Conservation (phyloP, 1,140 invertebrate genomes). For the Bombus sibiricus region DNA sequence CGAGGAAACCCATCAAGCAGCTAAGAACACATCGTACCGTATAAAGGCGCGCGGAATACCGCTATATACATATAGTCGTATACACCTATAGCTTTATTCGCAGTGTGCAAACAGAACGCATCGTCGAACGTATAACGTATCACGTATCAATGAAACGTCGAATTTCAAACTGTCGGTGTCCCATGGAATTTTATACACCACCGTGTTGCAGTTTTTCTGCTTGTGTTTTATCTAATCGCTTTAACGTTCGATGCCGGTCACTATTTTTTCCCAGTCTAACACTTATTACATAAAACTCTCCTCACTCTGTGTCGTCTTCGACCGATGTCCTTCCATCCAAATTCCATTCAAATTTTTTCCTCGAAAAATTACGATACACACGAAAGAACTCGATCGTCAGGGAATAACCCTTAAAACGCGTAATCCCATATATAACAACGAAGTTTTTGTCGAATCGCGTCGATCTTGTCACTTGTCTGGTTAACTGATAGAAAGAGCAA, state of each 20-base stretch:
- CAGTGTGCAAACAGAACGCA: neutral
- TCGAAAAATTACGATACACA: neutral
- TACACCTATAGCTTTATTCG: neutral
- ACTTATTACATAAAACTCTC: neutral
- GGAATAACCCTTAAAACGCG: no score
- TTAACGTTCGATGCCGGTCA: neutral
- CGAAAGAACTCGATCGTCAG: neutral
- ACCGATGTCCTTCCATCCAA: neutral
- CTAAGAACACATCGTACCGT: constrained; percentile 8
- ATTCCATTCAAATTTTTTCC: neutral
- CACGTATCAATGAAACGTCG: constrained; percentile 18
- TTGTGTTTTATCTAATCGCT: constrained; percentile 26
- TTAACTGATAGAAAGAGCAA: neutral
- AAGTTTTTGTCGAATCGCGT: neutral
- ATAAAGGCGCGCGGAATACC: neutral
- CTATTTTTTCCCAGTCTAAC: constrained; percentile 15
- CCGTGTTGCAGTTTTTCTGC: neutral
- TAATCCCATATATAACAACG: no score
- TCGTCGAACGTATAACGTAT: neutral
- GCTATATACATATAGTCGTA: neutral
- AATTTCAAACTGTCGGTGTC: neutral
- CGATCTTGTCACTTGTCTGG: no score
- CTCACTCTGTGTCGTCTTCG: no score
- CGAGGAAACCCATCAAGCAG: constrained; percentile 24
- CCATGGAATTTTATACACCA: neutral